Evolutionary conservation across 92 coral and sea anemone species (phyloP), one percentile per base, ranked within the genome.

Genomic region (Zoanthus solanderi): DNA sequence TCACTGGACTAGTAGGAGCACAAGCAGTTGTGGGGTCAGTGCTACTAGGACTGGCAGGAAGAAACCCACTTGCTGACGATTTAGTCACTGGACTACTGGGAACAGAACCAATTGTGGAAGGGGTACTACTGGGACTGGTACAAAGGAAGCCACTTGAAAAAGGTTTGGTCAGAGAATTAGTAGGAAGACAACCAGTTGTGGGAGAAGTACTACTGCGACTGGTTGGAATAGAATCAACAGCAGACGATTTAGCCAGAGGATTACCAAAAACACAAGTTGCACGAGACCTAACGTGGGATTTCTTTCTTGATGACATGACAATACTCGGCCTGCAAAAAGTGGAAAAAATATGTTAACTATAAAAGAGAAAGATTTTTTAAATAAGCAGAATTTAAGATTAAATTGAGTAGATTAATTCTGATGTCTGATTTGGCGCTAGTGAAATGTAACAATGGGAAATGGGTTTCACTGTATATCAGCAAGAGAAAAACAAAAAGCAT

Each of bases 1-100:
- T 76, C 56, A 15, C 80, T 75, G 15, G 80, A 76, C 82, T 9
- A 76, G 18, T 76, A 47, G 82, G 63, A 76, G 61, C 63, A 78
- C 14, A 28, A 53, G 5, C 67, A 78, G 68, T 53, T 78, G 69
- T 2, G 83, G 83, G 83, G 23, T 15, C 16, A 53, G 83, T 78
- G 12, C 68, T 28, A 78, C 69, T 78, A 60, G 66, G 63, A 58
- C 66, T 15, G 18, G 66, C 15, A 58, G 66, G 66, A 58, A 23
- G 73, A 31, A 28, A 28, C 9, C 37, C 37, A 68, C 73, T 68
- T 68, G 73, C 71, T 2, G 71, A 28, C 71, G 71, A 65, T 0
- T 65, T 9, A 65, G 71, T 65, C 15, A 65, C 71, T 65, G 15
- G 29, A 15, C 71, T 68, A 5, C 42, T 23, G 73, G 73, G 42